phyloP scores from a whole-genome alignment of 1,140 invertebrate genomes.

The Scaptomyza hsui region DNA sequence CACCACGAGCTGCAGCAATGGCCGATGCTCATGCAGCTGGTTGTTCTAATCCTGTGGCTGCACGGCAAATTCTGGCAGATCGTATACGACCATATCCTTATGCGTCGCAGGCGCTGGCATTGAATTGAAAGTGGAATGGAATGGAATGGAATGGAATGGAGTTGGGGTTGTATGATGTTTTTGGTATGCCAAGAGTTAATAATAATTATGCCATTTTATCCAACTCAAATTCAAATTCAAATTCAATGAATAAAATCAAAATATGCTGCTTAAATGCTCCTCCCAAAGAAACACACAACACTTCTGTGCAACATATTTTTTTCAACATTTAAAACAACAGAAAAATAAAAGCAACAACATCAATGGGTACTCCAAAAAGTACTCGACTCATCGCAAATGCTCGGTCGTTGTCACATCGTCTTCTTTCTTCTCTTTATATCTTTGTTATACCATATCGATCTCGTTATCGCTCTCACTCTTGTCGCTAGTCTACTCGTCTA shows the following conservation, averaged over 20 bases:
- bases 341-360: slow-evolving; percentile 28
- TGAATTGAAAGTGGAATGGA: slow-evolving; percentile 18
- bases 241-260: slow-evolving; percentile 72
- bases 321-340: slow-evolving; percentile 23
- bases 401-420: slow-evolving; percentile 33
- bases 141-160: background rate
- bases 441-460: background rate
- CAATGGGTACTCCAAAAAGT: slow-evolving; percentile 23
- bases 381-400: slow-evolving; percentile 51
- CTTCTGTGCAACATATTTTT: background rate
- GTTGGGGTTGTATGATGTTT: slow-evolving; percentile 30
- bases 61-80: slow-evolving; percentile 77
- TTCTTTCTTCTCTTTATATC: slow-evolving; percentile 33
- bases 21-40: slow-evolving; percentile 73
- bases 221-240: slow-evolving; percentile 34
- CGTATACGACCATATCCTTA: slow-evolving; percentile 58
- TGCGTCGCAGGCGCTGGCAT: slow-evolving; percentile 60
- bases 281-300: background rate
- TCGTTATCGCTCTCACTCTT: slow-evolving; percentile 41
- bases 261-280: slow-evolving; percentile 49
- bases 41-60: slow-evolving; percentile 72
- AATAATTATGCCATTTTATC: slow-evolving; percentile 60
- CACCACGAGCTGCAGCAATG: slow-evolving; percentile 72
- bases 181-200: slow-evolving; percentile 58
- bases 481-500: slow-evolving; percentile 31